Evolutionary conservation across 1,140 invertebrate species (phyloP).

Genomic region (Pinna nobilis): DNA sequence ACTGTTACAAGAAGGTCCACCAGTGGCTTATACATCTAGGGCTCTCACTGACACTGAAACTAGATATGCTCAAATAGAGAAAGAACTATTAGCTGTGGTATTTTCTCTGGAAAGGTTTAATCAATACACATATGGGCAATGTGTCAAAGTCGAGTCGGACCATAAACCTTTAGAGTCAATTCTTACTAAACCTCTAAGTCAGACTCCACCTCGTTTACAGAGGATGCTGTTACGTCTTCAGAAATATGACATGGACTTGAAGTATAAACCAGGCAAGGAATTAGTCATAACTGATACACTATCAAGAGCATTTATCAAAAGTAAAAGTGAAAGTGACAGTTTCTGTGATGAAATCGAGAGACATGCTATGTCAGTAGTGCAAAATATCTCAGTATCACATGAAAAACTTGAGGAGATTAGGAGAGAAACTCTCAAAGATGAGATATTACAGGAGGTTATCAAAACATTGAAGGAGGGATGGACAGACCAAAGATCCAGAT

Average conservation of each 20-base stretch:
- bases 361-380: background rate
- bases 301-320: background rate
- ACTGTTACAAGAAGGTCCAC: slow-evolving; percentile 73
- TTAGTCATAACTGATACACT: slow-evolving; percentile 13
- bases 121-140: slow-evolving; percentile 68
- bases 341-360: background rate
- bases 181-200: background rate
- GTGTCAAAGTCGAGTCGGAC: background rate
- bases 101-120: slow-evolving; percentile 73
- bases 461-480: slow-evolving; percentile 1
- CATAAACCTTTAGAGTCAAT: slow-evolving; percentile 4
- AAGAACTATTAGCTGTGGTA: slow-evolving; percentile 75
- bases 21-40: slow-evolving; percentile 73
- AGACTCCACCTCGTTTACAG: slow-evolving; percentile 7
- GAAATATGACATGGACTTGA: background rate
- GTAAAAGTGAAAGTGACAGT: background rate
- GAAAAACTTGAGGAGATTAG: background rate
- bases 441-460: background rate
- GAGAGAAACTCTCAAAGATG: background rate
- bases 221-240: background rate
- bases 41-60: slow-evolving; percentile 70
- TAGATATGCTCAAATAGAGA: slow-evolving; percentile 74
- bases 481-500: slow-evolving; percentile 3
- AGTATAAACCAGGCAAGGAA: background rate
- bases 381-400: background rate